These are phyloP conservation scores for Polyommatus icarus DNA, from an alignment of 2,888 invertebrate genomes.

Conservation along the genomic window DNA sequence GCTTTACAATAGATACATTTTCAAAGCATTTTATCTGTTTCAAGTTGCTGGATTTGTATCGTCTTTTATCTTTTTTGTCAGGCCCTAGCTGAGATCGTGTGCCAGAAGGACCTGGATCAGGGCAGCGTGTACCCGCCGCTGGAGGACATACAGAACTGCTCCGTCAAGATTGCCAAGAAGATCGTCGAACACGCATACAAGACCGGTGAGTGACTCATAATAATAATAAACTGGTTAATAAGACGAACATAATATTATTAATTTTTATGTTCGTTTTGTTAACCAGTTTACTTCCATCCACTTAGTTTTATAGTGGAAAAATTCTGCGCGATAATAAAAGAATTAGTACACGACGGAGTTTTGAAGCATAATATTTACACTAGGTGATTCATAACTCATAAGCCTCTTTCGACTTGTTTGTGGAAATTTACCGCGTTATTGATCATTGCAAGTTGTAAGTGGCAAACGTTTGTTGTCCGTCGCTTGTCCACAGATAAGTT, in stretches of 20 bases:
- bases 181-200: constrained; percentile 91
- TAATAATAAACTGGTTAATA: background rate
- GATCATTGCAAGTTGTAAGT: too few relatives aligned
- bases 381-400: too few relatives aligned
- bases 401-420: too few relatives aligned
- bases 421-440: too few relatives aligned
- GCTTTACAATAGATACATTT: too few relatives aligned
- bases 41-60: background rate
- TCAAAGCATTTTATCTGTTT: background rate
- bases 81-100: constrained; percentile 90
- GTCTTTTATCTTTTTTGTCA: constrained; percentile 56
- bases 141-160: constrained; percentile 89
- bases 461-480: too few relatives aligned
- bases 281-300: background rate
- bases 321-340: too few relatives aligned
- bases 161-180: constrained; percentile 90
- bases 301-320: too few relatives aligned
- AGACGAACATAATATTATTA: too few relatives aligned
- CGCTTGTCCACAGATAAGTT: too few relatives aligned
- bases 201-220: constrained; percentile 74
- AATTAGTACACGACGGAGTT: too few relatives aligned
- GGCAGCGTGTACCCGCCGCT: constrained; percentile 97
- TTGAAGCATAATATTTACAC: too few relatives aligned
- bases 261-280: background rate
- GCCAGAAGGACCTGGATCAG: constrained; percentile 87